A percentile compares a stretch with the other conserved stretches of the same genome.
Conservation (phyloP, 2,888 invertebrate genomes). For the Adelognathus sp. region DNA sequence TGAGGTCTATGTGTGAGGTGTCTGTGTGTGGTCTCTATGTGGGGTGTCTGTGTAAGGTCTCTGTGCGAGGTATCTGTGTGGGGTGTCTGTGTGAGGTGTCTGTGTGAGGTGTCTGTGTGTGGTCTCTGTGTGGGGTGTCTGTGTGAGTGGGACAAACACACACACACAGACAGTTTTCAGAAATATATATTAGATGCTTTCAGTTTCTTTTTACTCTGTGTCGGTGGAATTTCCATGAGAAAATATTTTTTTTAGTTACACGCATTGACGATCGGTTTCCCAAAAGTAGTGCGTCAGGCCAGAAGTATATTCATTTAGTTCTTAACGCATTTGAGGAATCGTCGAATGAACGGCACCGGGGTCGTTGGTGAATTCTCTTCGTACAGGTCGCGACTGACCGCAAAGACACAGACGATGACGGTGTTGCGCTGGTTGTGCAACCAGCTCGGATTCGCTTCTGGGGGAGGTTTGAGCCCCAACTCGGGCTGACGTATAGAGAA, state of each 20-base stretch:
- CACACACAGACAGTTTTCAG: no score
- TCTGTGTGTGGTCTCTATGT: no score
- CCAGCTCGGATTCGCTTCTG: constrained; percentile 30
- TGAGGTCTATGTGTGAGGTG: no score
- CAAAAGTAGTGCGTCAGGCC: neutral
- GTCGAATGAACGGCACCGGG: neutral
- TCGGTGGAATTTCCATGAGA: no score
- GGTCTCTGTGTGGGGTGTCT: no score
- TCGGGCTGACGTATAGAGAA: constrained; percentile 26
- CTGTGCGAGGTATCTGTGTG: no score
- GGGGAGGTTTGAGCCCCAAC: constrained; percentile 6
- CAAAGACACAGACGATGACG: constrained; percentile 52
- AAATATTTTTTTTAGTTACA: neutral
- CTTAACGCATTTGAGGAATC: neutral
- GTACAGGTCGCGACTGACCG: constrained; percentile 41
- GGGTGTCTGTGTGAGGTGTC: no score
- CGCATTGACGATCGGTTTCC: neutral
- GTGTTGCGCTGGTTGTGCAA: constrained; percentile 26
- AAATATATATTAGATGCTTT: no score
- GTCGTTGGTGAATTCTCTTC: constrained; percentile 47
- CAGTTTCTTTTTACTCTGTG: no score
- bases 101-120: no score
- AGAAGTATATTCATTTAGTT: neutral
- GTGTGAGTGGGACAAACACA: no score
- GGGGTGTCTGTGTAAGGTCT: no score